Evolutionary conservation across 2,113 vertebrate species (phyloP), one percentile per base, ranked within the genome.

Genomic region (Petaurus breviceps): DNA sequence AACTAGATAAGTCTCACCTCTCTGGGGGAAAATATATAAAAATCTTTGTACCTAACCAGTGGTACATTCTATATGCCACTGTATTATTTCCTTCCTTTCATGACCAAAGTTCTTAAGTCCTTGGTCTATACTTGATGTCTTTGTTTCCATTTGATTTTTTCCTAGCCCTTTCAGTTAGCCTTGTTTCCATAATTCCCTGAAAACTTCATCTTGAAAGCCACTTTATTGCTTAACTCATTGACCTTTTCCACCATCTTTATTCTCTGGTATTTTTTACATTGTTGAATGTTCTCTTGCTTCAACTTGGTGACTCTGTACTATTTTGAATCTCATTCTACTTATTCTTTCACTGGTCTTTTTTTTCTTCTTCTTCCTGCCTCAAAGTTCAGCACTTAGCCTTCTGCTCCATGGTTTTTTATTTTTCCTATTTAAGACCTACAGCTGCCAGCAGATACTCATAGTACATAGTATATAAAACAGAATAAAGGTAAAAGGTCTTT

Each of bases 331-430:
- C 14, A 8, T 94, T 2, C 14, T 91, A 93, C 52, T 95, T 90
- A 93, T 93, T 94, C 94, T 26, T 95, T 93, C 23, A 8, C 43
- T 37, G 90, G 26, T 92, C 16, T 94, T 43, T 84, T 84, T 68
- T 68, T 68, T 68, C 61, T 68, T 5, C 91, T 3, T 94, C 90
- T 93, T 93, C 61, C 50, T 84, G 8, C 57, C 6, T 95, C n/a
- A 91, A 91, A 95, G 92, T 92, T 93, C 84, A 89, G 52, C 26
- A 22, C 28, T 95, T 52, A n/a, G 92, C 93, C 49, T 1, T 95
- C 57, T 16, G 22, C 31, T 94, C 16, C 92, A 37, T 92, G 8
- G 47, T 49, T 55, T 84, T 43, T 84, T 43, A n/a, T 77, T 77
- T 77, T 43, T 84, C n/a, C 68, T 43, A n/a, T n/a, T 77, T n/a